Evolutionary conservation across 1,140 invertebrate species (phyloP).

Genomic region (Macrobrachium nipponense): DNA sequence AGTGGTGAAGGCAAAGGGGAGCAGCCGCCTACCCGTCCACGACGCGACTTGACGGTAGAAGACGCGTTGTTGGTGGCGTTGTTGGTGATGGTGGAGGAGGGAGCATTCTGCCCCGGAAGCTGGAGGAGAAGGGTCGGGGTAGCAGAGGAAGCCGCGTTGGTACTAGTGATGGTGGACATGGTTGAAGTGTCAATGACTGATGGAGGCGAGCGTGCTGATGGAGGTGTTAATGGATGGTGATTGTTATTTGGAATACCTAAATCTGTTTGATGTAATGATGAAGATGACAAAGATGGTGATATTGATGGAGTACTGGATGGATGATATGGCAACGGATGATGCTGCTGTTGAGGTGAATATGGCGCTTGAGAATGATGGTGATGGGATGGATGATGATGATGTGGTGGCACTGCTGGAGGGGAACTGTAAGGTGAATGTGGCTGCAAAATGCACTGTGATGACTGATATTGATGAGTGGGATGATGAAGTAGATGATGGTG

Average conservation of each 20-base stretch:
- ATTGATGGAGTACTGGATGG: slow-evolving; percentile 43
- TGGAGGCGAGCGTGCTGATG: slow-evolving; percentile 32
- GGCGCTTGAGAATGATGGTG: slow-evolving; percentile 10
- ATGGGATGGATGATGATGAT: slow-evolving; percentile 58
- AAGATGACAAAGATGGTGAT: slow-evolving; percentile 54
- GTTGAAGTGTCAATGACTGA: slow-evolving; percentile 42
- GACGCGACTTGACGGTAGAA: slow-evolving; percentile 61
- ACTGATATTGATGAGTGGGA: slow-evolving; percentile 49
- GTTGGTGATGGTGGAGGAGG: slow-evolving; percentile 55
- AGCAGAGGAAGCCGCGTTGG: slow-evolving; percentile 53
- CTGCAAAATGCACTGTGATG: slow-evolving; percentile 32
- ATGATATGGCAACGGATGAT: slow-evolving; percentile 53
- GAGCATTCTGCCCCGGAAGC: slow-evolving; percentile 55
- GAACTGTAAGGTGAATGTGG: slow-evolving; percentile 45
- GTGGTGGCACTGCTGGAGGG: slow-evolving; percentile 57
- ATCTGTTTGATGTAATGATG: slow-evolving; percentile 52
- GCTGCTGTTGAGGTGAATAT: slow-evolving; percentile 59
- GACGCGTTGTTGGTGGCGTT: slow-evolving; percentile 60
- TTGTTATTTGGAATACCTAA: slow-evolving; percentile 55
- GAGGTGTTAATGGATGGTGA: slow-evolving; percentile 51
- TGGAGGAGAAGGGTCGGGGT: slow-evolving; percentile 55
- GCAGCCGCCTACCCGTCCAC: slow-evolving; percentile 59
- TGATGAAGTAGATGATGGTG: slow-evolving; percentile 64
- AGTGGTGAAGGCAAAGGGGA: slow-evolving; percentile 61
- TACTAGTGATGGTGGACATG: slow-evolving; percentile 51